A percentile compares a stretch with the other conserved stretches of the same genome.
phyloP scores from a whole-genome alignment of 2,888 invertebrate genomes.

The Drosophila peninsularis region DNA sequence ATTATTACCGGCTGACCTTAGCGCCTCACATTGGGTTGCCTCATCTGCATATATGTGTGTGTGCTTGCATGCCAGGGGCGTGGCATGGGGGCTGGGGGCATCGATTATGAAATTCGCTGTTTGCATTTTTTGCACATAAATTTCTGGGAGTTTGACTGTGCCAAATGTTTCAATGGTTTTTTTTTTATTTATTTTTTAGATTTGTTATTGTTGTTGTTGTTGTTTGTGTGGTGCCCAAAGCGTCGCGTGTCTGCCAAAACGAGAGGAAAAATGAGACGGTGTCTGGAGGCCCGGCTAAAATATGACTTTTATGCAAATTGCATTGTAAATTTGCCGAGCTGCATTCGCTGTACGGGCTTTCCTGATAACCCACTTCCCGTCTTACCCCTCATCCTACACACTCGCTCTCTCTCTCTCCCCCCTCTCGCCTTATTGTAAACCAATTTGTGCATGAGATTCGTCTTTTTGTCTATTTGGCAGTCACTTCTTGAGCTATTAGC shows the following conservation, averaged over 20 bases:
- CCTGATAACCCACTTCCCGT: conserved; percentile 18
- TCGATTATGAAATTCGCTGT: conserved; percentile 69
- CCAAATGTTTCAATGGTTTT: conserved; percentile 36
- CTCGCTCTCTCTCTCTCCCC: too few relatives aligned
- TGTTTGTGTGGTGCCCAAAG: conserved; percentile 38
- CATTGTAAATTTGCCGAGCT: conserved; percentile 69
- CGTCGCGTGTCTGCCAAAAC: conserved; percentile 39
- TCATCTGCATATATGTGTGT: conserved; percentile 66
- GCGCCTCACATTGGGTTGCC: conserved; percentile 54
- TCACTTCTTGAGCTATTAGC: conserved; percentile 56
- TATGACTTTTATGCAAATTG: conserved; percentile 79
- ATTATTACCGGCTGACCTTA: conserved; percentile 75
- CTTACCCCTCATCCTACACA: not conserved
- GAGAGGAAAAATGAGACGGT: conserved; percentile 46
- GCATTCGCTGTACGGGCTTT: conserved; percentile 34
- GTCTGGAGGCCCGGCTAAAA: conserved; percentile 66
- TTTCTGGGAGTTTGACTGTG: conserved; percentile 59
- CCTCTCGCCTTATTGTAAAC: conserved; percentile 68
- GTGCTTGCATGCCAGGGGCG: conserved; percentile 6
- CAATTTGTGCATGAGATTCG: conserved; percentile 74
- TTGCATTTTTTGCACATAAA: conserved; percentile 71
- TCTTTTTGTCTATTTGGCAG: conserved; percentile 53
- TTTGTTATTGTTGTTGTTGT: conserved; percentile 8
- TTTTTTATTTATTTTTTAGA: not conserved
- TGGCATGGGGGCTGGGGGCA: conserved; percentile 21